Evolutionary conservation across 2,888 invertebrate species (phyloP).

Genomic region (Drosophila recens): DNA sequence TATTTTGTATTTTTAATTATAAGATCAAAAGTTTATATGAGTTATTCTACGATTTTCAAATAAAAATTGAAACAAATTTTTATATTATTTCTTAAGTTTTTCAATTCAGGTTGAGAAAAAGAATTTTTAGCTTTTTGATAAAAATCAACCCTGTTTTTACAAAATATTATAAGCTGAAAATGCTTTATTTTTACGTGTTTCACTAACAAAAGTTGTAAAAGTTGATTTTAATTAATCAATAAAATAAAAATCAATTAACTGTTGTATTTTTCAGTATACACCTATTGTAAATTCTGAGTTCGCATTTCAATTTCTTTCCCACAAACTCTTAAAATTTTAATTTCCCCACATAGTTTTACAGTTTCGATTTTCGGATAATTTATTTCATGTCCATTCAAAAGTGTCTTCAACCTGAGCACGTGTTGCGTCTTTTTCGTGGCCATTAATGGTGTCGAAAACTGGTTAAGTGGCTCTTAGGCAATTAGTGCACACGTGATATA

Average conservation of each 20-base stretch:
- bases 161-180: no score
- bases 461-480: conserved; percentile 19
- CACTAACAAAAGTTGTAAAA: not conserved
- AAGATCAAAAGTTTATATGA: no score
- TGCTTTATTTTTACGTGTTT: not conserved
- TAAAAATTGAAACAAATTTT: no score
- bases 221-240: not conserved
- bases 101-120: no score
- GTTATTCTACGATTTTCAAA: no score
- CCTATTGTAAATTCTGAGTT: not conserved
- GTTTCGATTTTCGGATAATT: not conserved
- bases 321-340: not conserved
- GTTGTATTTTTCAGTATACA: not conserved
- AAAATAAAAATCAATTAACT: not conserved
- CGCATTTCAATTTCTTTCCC: not conserved
- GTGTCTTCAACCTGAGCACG: conserved; percentile 6
- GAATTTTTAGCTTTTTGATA: no score
- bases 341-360: not conserved
- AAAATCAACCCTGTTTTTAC: no score
- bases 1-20: no score
- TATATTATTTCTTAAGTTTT: no score
- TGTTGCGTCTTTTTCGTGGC: conserved; percentile 4
- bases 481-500: conserved; percentile 22
- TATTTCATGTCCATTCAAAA: not conserved
- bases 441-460: conserved; percentile 16